Percentiles rank a stretch among this genome's conserved stretches.
Evolutionary conservation across 2,797 vertebrate genomes (phyloP).

Genomic region (Rhyacichthys aspro): DNA sequence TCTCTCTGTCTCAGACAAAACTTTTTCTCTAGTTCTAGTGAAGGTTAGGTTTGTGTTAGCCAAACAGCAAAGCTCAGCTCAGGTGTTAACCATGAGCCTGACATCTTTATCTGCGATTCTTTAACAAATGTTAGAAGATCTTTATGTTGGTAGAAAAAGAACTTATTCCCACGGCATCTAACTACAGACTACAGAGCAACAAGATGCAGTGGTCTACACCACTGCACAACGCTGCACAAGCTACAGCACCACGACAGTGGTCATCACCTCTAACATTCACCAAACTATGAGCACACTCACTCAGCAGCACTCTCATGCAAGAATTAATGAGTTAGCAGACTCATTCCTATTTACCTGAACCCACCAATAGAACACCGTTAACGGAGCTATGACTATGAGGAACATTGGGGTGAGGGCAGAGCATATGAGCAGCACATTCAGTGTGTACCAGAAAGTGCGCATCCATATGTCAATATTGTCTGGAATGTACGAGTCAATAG

Average conservation of each 20-base stretch:
- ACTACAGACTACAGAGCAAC: conserved; percentile 10
- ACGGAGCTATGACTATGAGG: conserved; percentile 84
- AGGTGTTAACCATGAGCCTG: too few species aligned
- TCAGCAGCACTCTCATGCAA: conserved; percentile 61
- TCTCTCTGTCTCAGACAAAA: too few species aligned
- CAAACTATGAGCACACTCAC: conserved; percentile 49
- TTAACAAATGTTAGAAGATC: too few species aligned
- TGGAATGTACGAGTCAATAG: conserved; percentile 82
- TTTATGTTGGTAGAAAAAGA: too few species aligned
- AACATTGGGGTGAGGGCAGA: conserved; percentile 85
- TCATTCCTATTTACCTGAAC: conserved; percentile 86
- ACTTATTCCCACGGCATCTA: conserved; percentile 28
- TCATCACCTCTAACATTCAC: conserved; percentile 40
- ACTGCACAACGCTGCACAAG: conserved; percentile 48
- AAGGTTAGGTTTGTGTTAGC: too few species aligned
- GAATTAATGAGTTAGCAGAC: conserved; percentile 80
- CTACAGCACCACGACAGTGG: conserved; percentile 58
- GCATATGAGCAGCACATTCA: conserved; percentile 86
- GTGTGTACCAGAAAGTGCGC: conserved; percentile 88
- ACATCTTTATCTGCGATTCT: too few species aligned
- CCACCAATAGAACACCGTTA: conserved; percentile 88
- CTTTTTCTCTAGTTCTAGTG: too few species aligned
- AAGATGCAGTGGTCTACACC: conserved; percentile 20
- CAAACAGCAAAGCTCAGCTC: too few species aligned
- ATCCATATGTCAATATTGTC: conserved; percentile 88